Base-by-base conservation (phyloP, 2,113 vertebrate genomes). In the Struthidea cinerea region DNA sequence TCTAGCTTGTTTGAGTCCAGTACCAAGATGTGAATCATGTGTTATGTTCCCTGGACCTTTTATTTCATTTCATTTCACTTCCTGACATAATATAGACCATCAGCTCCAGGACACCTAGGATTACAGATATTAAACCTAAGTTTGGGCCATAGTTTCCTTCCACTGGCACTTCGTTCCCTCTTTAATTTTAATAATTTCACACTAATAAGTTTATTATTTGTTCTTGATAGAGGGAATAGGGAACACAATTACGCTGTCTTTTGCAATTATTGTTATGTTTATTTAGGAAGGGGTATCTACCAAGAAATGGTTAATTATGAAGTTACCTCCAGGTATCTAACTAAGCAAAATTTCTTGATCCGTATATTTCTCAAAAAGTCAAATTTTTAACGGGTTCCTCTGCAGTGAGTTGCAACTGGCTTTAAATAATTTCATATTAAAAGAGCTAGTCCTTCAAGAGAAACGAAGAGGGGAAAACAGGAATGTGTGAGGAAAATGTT, bases 11-110 rank as follows among this genome's bases (percentile, higher is more conserved):
- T 57, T 93, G 74, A 91, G 17, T 71, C 89, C 44, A 35, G 61
- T 90, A 67, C 14, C 57, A 94, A 95, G 84, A 97, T 89, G 27
- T 97, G 94, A 97, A 47, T 98, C 81, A 95, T 30, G 5, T 88
- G 42, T 89, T 97, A 39, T 92, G 11, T 73, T 97, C 92, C 65
- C 42, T 39, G n/a, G 23, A 32, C 14, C 33, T 91, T 84, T 44
- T 7, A 44, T 44, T 22, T 47, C 21, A 49, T 60, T 75, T 67
- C 8, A 50, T 68, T 82, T 46, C 0, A 16, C 96, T 90, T 78
- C 55, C 21, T 79, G 37, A 42, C 55, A 47, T 24, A 56, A 56
- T 63, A 76, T 9, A 85, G 63, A 39, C 16, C 27, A 24, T 84
- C 67, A 90, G 24, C 64, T 89, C 41, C 22, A 32, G 49, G 33